These are phyloP conservation scores for Drosophila histrio DNA, from an alignment of 2,888 invertebrate genomes.

Conservation along the genomic window DNA sequence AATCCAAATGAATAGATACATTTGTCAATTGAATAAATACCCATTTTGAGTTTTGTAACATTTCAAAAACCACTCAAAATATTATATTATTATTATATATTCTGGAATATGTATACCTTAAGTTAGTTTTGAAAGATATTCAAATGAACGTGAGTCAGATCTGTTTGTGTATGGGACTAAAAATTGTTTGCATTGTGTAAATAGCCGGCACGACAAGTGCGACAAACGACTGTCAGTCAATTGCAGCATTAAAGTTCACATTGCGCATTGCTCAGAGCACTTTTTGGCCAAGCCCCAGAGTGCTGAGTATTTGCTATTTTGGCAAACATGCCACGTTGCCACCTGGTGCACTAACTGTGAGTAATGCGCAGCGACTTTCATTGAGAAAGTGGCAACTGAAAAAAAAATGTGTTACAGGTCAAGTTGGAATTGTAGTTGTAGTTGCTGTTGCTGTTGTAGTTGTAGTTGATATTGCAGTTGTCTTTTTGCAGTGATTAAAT, in stretches of 20 bases:
- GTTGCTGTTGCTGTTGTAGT: not conserved
- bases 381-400: conserved; percentile 35
- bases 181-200: conserved; percentile 27
- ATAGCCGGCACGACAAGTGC: conserved; percentile 56
- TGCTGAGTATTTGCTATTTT: conserved; percentile 49
- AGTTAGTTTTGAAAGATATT: not conserved
- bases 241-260: conserved; percentile 65
- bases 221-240: conserved; percentile 66
- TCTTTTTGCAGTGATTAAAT: conserved; percentile 39
- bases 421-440: not conserved
- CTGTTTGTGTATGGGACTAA: not conserved
- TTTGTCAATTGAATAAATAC: no score
- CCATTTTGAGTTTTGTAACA: no score
- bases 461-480: not conserved
- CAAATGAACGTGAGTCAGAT: conserved; percentile 26
- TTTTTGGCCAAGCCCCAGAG: conserved; percentile 41
- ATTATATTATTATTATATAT: not conserved
- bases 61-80: no score
- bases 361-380: conserved; percentile 46
- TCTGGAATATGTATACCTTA: not conserved
- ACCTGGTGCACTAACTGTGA: conserved; percentile 29
- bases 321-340: conserved; percentile 28
- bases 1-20: no score
- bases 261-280: conserved; percentile 13
- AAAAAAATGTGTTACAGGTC: conserved; percentile 7